Percentiles rank a stretch among this genome's conserved stretches.
Conservation (phyloP, 2,113 vertebrate genomes). For the Lophura nycthemera region DNA sequence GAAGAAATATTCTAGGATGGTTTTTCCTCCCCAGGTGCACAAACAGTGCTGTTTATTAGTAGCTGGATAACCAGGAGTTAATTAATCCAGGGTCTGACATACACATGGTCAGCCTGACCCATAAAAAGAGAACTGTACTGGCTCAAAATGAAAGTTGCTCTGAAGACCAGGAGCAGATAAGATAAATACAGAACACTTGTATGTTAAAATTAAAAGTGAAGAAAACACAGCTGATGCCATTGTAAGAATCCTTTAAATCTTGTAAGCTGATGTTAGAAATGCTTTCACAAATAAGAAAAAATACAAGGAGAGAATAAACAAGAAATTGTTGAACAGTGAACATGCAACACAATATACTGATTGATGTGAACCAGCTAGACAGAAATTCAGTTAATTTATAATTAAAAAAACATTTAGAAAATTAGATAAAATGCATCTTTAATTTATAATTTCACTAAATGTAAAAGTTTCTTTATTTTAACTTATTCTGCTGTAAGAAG, state of each 20-base stretch:
- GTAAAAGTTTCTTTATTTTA: not conserved
- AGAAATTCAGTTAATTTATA: not conserved
- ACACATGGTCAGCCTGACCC: not conserved
- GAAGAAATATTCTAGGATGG: not conserved
- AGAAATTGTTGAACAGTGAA: not conserved
- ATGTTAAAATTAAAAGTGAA: not conserved
- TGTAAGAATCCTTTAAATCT: not conserved
- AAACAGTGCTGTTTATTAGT: not conserved
- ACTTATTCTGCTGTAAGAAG: not conserved
- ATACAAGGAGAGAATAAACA: not conserved
- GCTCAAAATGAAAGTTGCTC: not conserved
- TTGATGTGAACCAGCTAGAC: not conserved
- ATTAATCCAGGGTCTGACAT: not conserved
- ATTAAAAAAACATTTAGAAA: not conserved
- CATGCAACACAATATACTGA: not conserved
- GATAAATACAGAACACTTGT: not conserved
- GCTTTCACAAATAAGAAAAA: not conserved
- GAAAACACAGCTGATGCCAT: not conserved
- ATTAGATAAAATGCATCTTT: not conserved
- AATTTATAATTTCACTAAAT: not conserved
- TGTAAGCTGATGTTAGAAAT: not conserved
- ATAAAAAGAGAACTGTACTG: not conserved
- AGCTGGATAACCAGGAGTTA: not conserved
- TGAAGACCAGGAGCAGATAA: not conserved
- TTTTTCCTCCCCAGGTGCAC: not conserved